Conservation (phyloP, 2,113 vertebrate species). For the Chionis minor region DNA sequence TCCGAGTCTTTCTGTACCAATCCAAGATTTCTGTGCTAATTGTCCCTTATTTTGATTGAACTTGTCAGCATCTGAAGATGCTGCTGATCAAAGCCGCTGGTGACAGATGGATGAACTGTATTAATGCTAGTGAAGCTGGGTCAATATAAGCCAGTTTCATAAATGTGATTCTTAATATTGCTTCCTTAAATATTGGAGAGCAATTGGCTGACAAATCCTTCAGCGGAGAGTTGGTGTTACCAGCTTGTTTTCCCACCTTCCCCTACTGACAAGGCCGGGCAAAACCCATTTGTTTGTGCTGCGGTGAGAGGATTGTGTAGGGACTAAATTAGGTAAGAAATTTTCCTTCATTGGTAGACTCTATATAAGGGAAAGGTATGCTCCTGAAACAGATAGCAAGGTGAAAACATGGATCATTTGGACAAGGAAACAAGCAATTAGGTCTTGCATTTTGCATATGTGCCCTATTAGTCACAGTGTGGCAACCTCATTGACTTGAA, state of each 20-base stretch:
- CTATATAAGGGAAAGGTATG: constrained; percentile 6
- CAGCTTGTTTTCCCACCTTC: not conserved
- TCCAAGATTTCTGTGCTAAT: not conserved
- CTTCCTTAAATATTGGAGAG: not conserved
- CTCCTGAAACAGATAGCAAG: not conserved
- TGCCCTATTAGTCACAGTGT: constrained; percentile 5
- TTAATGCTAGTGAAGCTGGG: not conserved
- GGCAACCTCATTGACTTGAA: constrained; percentile 35
- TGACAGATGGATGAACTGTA: not conserved
- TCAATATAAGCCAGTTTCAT: not conserved
- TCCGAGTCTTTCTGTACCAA: not conserved
- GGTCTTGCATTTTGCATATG: not conserved
- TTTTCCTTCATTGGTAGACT: not conserved
- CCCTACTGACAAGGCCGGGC: not conserved
- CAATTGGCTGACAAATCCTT: not conserved
- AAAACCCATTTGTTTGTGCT: not conserved
- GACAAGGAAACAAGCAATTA: not conserved
- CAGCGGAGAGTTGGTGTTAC: not conserved
- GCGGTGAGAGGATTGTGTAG: not conserved
- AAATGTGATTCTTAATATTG: not conserved
- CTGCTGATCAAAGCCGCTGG: not conserved
- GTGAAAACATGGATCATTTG: not conserved
- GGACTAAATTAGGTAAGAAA: constrained; percentile 20
- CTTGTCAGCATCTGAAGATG: not conserved
- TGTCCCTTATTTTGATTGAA: not conserved